Conservation (phyloP, 2,797 vertebrate genomes). For the Sarcoramphus papa region DNA sequence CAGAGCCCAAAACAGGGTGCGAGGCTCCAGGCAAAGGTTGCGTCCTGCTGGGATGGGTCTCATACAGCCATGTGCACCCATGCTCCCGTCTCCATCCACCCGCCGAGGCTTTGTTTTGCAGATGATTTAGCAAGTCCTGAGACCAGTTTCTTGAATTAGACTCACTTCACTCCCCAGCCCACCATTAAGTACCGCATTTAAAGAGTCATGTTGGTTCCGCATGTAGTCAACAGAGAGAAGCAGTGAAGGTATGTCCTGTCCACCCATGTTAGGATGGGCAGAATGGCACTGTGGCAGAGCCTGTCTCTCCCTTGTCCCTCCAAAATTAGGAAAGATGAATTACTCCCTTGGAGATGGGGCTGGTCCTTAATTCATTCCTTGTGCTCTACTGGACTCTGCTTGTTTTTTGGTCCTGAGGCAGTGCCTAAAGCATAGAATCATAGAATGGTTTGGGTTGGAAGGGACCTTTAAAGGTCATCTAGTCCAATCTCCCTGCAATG, state of each 20-base stretch:
- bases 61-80: background rate
- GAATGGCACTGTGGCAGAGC: background rate
- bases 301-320: background rate
- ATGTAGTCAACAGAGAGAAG: background rate
- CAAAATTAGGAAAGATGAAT: background rate
- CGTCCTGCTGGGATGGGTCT: background rate
- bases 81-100: background rate
- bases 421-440: background rate
- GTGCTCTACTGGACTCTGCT: background rate
- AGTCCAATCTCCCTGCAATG: background rate
- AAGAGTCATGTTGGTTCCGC: background rate
- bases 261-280: background rate
- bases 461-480: background rate
- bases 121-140: background rate
- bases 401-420: background rate
- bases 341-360: background rate
- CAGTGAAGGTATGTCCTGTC: background rate
- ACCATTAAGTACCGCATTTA: accelerated
- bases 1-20: background rate
- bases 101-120: background rate
- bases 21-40: background rate
- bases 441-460: background rate
- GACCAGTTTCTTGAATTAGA: background rate
- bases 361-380: background rate
- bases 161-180: background rate